A percentile compares a stretch with the other conserved stretches of the same genome.
Evolutionary conservation across 2,797 vertebrate species (phyloP).

Genomic region (Eidolon dupreanum): DNA sequence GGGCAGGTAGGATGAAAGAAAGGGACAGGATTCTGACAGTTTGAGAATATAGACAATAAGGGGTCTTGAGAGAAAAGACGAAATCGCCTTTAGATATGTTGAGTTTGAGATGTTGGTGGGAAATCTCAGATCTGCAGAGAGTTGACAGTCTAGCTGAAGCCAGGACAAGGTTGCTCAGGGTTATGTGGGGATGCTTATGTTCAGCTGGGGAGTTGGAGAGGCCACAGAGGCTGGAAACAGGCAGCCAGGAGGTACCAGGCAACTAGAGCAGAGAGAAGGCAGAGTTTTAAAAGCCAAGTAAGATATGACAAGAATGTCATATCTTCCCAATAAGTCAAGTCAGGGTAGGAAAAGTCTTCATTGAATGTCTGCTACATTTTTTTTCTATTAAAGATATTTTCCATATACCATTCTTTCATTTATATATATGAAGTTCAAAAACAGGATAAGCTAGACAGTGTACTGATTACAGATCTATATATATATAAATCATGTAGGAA

Average conservation of each 20-base stretch:
- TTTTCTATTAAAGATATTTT: background rate
- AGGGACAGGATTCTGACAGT: background rate
- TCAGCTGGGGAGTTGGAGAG: too few relatives aligned
- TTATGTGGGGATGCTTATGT: background rate
- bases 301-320: too few relatives aligned
- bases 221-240: background rate
- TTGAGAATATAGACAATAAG: too few relatives aligned
- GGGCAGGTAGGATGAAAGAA: too few relatives aligned
- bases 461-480: background rate
- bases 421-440: background rate
- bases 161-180: background rate
- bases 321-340: background rate
- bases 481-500: background rate
- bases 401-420: background rate
- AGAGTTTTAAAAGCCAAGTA: background rate
- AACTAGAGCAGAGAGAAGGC: background rate
- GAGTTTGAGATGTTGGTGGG: background rate
- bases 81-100: accelerated
- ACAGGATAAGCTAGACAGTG: background rate
- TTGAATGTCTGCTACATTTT: background rate
- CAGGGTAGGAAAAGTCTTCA: too few relatives aligned
- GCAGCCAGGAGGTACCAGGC: background rate
- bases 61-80: background rate
- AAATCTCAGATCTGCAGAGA: background rate
- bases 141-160: background rate